phyloP scores from a whole-genome alignment of 2,797 vertebrate genomes.

The Arremon brunneinucha region DNA sequence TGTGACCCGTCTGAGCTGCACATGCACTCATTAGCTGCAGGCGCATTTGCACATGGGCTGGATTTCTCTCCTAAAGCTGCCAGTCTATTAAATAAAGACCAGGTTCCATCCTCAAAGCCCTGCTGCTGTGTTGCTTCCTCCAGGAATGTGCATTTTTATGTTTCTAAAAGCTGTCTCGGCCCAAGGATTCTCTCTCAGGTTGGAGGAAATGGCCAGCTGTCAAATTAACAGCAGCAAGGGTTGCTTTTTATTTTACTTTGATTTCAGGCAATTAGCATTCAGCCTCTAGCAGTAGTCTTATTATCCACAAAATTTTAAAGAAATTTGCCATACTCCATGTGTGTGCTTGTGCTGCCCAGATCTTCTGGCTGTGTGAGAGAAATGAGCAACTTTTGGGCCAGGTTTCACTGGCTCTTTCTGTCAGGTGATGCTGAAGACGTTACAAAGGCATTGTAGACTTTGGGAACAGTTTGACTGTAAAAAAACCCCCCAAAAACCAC shows the following conservation, averaged over 20 bases:
- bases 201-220: conserved; percentile 4
- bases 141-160: neutral
- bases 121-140: neutral
- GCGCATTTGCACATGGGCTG: neutral
- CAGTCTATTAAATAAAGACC: conserved; percentile 19
- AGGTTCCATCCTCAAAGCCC: neutral
- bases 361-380: neutral
- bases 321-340: neutral
- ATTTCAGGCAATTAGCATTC: conserved; percentile 24
- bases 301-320: neutral
- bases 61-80: neutral
- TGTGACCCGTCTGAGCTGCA: conserved; percentile 10
- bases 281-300: neutral
- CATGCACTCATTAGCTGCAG: neutral
- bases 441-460: neutral
- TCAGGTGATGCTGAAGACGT: neutral
- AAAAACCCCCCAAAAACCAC: neutral
- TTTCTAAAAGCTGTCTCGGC: neutral
- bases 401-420: neutral
- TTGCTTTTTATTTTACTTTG: conserved; percentile 20
- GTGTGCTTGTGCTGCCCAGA: neutral
- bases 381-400: neutral
- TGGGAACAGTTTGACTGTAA: neutral
- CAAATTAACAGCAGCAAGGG: neutral
- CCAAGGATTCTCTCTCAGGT: neutral